phyloP scores from a whole-genome alignment of 2,797 vertebrate genomes.

The Lagodon rhomboides region DNA sequence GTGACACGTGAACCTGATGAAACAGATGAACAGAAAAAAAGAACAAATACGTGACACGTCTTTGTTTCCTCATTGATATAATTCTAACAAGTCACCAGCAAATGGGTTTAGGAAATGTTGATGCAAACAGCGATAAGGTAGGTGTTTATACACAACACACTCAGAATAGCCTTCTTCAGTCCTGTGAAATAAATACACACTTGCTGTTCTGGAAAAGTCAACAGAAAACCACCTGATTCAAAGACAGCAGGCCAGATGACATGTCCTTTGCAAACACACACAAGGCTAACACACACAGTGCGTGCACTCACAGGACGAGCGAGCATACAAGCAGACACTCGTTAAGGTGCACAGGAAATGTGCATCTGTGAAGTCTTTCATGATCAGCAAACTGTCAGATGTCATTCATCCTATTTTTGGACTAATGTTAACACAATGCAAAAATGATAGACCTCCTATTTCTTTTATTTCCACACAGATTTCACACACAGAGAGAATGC shows the following conservation, averaged over 20 bases:
- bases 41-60: not conserved
- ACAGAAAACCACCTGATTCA: slow-evolving; percentile 20
- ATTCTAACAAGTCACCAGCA: not conserved
- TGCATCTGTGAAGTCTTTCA: slow-evolving; percentile 17
- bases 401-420: slow-evolving; percentile 28
- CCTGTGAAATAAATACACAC: slow-evolving; percentile 8
- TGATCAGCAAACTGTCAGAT: slow-evolving; percentile 22
- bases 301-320: not conserved
- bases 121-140: not conserved
- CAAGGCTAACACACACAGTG: not conserved
- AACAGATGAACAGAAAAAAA: not conserved
- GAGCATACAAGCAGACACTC: not conserved
- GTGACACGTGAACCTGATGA: not conserved
- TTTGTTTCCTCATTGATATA: not conserved
- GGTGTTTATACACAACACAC: not conserved
- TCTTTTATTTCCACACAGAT: not conserved
- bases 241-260: not conserved
- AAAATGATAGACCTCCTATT: slow-evolving; percentile 1
- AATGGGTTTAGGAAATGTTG: slow-evolving; percentile 7
- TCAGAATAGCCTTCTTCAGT: not conserved
- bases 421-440: slow-evolving; percentile 27
- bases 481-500: not conserved
- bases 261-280: slow-evolving; percentile 2
- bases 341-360: slow-evolving; percentile 17
- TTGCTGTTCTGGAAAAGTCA: slow-evolving; percentile 12